These are phyloP conservation scores for Delichon dasypus DNA, from an alignment of 2,797 vertebrate species.

Conservation along the genomic window DNA sequence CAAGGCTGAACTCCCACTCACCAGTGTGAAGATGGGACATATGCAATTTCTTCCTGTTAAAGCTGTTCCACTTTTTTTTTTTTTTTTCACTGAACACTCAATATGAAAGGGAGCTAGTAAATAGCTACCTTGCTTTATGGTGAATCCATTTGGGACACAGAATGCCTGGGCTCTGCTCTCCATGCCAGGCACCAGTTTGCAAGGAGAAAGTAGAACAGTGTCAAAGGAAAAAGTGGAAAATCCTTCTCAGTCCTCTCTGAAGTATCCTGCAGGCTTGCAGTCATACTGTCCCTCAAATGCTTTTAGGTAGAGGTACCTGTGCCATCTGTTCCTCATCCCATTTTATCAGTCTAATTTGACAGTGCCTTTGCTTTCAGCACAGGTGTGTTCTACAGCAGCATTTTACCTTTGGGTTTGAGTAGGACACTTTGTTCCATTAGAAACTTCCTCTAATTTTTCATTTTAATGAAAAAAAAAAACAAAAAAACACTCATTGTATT, in stretches of 20 bases:
- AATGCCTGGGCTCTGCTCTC: background rate
- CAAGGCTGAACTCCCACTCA: slow-evolving; percentile 10
- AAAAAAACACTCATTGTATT: background rate
- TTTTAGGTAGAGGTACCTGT: background rate
- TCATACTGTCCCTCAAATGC: background rate
- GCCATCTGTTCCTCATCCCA: background rate
- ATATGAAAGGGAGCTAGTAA: background rate
- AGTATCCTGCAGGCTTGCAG: background rate
- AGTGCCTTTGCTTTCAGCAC: background rate
- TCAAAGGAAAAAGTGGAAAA: background rate
- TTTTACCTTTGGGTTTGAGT: background rate
- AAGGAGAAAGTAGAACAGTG: background rate
- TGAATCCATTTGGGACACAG: background rate
- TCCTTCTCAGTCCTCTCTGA: background rate
- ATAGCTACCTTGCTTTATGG: background rate
- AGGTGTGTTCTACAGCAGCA: background rate
- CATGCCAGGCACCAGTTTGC: background rate
- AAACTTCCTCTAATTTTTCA: background rate
- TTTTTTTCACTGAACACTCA: background rate
- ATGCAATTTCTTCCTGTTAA: background rate
- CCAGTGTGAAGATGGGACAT: background rate
- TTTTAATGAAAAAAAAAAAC: background rate
- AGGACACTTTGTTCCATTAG: background rate
- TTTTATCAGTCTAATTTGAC: background rate
- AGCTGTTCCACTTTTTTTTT: background rate